These are phyloP conservation scores for Lamprologus tigripictilis DNA, from an alignment of 2,113 vertebrate species.

Conservation along the genomic window DNA sequence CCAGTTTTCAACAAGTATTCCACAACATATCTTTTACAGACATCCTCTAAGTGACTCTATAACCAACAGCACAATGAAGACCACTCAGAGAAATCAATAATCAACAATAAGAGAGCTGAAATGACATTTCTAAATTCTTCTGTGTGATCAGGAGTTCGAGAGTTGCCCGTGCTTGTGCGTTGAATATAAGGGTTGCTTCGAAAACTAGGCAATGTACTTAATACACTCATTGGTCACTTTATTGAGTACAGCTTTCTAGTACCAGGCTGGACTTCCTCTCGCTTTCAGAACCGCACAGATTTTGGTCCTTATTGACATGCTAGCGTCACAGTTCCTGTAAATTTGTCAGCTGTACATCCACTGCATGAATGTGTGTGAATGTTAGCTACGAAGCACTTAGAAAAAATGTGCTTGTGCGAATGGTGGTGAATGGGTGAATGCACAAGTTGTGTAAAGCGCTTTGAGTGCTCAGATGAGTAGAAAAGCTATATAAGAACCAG, in stretches of 20 bases:
- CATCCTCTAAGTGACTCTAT: neutral
- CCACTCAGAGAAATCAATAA: conserved; percentile 19
- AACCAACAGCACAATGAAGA: conserved; percentile 5
- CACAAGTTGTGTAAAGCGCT: neutral
- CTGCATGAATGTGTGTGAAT: neutral
- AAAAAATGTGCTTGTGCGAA: neutral
- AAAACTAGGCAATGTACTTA: neutral
- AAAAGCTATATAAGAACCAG: neutral
- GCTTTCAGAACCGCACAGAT: neutral
- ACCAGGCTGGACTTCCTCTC: neutral
- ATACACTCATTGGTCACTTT: neutral
- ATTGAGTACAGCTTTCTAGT: neutral
- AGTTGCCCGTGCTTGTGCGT: neutral
- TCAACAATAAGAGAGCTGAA: neutral
- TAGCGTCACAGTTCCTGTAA: neutral
- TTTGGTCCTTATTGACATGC: neutral
- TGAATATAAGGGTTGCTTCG: neutral
- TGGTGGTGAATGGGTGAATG: neutral
- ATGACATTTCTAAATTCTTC: neutral
- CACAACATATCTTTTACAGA: neutral
- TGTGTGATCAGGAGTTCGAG: neutral
- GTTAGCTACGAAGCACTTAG: neutral
- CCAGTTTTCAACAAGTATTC: neutral
- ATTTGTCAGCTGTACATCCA: neutral
- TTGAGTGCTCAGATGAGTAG: neutral